Evolutionary conservation across 1,140 invertebrate species (phyloP).

Genomic region (Hetaerina americana): DNA sequence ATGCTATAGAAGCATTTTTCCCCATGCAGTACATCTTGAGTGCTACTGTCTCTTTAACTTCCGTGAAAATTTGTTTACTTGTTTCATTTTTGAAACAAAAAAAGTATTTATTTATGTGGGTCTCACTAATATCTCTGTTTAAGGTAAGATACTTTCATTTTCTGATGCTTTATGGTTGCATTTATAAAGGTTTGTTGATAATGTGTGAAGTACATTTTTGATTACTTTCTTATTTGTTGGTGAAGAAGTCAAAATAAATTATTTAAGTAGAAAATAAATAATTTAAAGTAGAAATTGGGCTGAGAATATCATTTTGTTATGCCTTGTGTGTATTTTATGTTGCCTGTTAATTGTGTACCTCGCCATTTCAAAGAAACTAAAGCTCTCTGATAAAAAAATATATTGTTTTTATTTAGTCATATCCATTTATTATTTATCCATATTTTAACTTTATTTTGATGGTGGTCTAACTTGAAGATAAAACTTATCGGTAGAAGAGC

Average conservation of each 20-base stretch:
- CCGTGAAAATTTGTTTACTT: background rate
- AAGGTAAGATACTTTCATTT: background rate
- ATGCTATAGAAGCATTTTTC: background rate
- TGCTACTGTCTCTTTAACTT: background rate
- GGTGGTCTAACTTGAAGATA: no score
- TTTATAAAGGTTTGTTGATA: background rate
- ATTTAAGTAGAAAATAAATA: background rate
- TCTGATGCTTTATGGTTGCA: background rate
- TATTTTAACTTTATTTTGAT: no score
- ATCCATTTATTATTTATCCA: no score
- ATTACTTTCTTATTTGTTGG: no score
- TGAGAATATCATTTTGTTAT: background rate
- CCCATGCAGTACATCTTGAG: background rate
- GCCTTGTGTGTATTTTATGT: background rate
- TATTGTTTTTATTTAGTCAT: background rate
- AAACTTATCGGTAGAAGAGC: no score
- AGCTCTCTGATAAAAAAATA: background rate
- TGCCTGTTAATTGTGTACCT: background rate
- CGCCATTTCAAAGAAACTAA: background rate
- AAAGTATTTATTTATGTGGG: background rate
- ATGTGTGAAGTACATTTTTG: background rate
- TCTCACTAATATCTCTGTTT: background rate
- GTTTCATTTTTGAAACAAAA: background rate
- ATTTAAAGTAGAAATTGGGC: background rate
- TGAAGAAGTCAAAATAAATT: background rate